These are phyloP conservation scores for Magallana ariakensis DNA, from an alignment of 1,140 invertebrate species.

Conservation along the genomic window DNA sequence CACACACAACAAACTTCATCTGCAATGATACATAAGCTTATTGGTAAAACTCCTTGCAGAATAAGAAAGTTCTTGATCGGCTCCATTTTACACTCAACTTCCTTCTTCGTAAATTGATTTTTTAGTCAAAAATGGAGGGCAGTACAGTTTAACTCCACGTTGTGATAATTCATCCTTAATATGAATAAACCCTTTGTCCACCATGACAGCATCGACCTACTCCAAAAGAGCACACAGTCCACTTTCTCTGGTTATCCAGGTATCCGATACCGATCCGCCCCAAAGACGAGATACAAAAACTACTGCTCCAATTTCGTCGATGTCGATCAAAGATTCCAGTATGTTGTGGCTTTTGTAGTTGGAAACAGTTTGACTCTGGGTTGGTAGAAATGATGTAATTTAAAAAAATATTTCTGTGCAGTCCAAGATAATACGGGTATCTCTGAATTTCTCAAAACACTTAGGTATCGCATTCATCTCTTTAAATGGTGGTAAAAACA, in stretches of 20 bases:
- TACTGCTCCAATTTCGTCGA: constrained; percentile 48
- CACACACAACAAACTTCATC: constrained; percentile 52
- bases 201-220: constrained; percentile 50
- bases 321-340: constrained; percentile 51
- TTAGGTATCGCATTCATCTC: constrained; percentile 12
- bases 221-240: constrained; percentile 46
- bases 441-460: constrained; percentile 41
- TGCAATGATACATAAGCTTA: constrained; percentile 44
- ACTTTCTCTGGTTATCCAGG: constrained; percentile 47
- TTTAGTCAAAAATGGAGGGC: constrained; percentile 43
- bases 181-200: constrained; percentile 56
- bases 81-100: constrained; percentile 58
- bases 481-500: constrained; percentile 41
- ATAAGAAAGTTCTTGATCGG: constrained; percentile 60
- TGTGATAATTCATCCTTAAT: constrained; percentile 11
- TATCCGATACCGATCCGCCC: constrained; percentile 49
- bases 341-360: constrained; percentile 55
- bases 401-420: constrained; percentile 59
- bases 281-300: constrained; percentile 48
- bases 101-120: constrained; percentile 48
- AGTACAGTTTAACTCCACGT: constrained; percentile 51
- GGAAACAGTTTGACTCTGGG: constrained; percentile 45
- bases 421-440: constrained; percentile 54
- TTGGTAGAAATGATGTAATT: constrained; percentile 54
- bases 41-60: constrained; percentile 53